phyloP scores from a whole-genome alignment of 2,888 invertebrate genomes.

The Dioctria linearis region DNA sequence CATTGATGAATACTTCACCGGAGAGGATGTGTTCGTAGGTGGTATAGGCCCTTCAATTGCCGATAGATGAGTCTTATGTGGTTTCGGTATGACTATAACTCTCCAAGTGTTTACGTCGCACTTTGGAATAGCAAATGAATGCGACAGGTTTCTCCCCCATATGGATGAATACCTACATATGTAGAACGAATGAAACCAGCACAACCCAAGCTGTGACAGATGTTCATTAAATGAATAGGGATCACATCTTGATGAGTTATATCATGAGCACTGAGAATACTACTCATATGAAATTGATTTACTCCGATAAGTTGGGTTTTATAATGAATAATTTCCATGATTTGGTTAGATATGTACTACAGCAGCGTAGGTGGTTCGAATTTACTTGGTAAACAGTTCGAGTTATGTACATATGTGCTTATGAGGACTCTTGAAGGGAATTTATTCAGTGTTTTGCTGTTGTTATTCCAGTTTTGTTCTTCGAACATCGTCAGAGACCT shows the following conservation, averaged over 20 bases:
- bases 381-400: too few relatives aligned
- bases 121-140: conserved; percentile 38
- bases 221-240: conserved; percentile 42
- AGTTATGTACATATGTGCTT: too few relatives aligned
- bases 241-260: conserved; percentile 21
- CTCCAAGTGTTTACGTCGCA: conserved; percentile 37
- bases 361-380: too few relatives aligned
- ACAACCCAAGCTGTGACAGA: conserved; percentile 8
- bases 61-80: conserved; percentile 23
- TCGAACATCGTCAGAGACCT: too few relatives aligned
- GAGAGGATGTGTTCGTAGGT: neutral
- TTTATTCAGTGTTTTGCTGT: too few relatives aligned
- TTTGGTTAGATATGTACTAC: too few relatives aligned
- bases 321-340: neutral
- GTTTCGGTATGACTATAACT: conserved; percentile 21
- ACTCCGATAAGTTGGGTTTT: conserved; percentile 23
- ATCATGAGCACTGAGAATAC: conserved; percentile 16
- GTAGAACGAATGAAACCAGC: too few relatives aligned
- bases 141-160: neutral
- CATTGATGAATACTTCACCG: conserved; percentile 26
- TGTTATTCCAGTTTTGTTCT: too few relatives aligned
- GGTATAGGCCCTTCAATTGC: conserved; percentile 6
- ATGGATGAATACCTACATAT: too few relatives aligned
- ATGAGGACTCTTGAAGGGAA: too few relatives aligned
- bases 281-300: conserved; percentile 36